A percentile compares a stretch with the other conserved stretches of the same genome.
phyloP scores from a whole-genome alignment of 2,888 invertebrate species.

The Stenchaetothrips biformis region DNA sequence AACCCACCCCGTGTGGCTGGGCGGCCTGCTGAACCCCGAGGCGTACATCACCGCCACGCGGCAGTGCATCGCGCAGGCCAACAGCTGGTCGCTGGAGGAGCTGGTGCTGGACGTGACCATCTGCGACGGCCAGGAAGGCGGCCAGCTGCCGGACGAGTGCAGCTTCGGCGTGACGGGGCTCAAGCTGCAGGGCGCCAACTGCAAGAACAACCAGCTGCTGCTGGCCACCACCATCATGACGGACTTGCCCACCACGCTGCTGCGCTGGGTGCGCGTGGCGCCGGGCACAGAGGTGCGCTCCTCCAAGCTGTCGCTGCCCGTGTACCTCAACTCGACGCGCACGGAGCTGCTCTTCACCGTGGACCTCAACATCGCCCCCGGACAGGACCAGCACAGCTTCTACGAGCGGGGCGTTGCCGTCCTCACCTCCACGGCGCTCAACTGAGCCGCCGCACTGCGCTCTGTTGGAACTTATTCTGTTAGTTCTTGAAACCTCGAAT shows the following conservation, averaged over 20 bases:
- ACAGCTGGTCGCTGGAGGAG: conserved; percentile 96
- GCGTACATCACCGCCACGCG: conserved; percentile 98
- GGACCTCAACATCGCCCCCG: conserved; percentile 84
- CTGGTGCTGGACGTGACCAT: conserved; percentile 76
- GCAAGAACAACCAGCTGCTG: conserved; percentile 82
- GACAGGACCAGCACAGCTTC: conserved; percentile 91
- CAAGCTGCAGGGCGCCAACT: conserved; percentile 93
- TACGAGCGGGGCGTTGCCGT: conserved; percentile 98
- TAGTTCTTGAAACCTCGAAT: too few species aligned
- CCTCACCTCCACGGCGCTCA: conserved; percentile 85
- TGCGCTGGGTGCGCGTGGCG: conserved; percentile 76
- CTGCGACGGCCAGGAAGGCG: conserved; percentile 51
- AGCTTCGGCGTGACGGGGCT: conserved; percentile 63
- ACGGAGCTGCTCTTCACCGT: conserved; percentile 93
- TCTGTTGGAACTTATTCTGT: too few species aligned
- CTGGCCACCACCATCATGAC: conserved; percentile 93
- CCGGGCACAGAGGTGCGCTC: conserved; percentile 47
- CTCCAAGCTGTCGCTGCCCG: conserved; percentile 81
- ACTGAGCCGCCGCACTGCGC: conserved; percentile 50
- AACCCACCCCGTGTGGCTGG: conserved; percentile 93
- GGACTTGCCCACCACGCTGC: conserved; percentile 81
- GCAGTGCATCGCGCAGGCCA: conserved; percentile 95
- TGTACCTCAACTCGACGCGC: conserved; percentile 94
- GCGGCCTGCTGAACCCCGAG: conserved; percentile 95
- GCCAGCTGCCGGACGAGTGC: conserved; percentile 41